A percentile compares a stretch with the other conserved stretches of the same genome.
phyloP scores from a whole-genome alignment of 2,113 vertebrate genomes.

The Perccottus glenii region DNA sequence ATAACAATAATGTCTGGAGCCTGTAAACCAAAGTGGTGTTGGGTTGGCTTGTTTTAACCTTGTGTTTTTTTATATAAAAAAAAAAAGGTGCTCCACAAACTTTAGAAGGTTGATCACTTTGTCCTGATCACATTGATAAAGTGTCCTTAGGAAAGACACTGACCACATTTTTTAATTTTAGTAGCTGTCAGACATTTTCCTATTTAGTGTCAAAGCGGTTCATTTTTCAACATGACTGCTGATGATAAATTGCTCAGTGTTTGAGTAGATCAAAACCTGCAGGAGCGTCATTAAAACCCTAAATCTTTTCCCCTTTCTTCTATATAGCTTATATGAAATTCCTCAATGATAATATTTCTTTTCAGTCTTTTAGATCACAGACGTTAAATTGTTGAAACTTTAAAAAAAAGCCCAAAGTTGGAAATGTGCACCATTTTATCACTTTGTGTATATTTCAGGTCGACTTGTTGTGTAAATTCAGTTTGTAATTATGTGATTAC shows the following conservation, averaged over 20 bases:
- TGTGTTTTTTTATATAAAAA: neutral
- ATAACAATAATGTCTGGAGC: neutral
- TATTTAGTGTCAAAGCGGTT: conserved; percentile 6
- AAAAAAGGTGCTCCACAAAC: neutral
- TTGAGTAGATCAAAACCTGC: conserved; percentile 9
- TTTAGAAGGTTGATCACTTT: conserved; percentile 23
- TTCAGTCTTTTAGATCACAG: neutral
- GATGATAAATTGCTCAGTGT: neutral
- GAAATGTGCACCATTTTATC: too few species aligned
- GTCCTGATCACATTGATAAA: neutral
- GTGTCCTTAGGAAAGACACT: neutral
- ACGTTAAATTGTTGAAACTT: neutral
- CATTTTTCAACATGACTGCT: conserved; percentile 3
- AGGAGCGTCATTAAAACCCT: conserved; percentile 1
- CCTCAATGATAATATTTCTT: neutral
- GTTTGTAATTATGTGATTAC: too few species aligned
- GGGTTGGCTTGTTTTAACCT: neutral
- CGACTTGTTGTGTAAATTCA: too few species aligned
- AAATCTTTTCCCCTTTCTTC: neutral
- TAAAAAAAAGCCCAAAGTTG: neutral
- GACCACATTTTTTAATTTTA: conserved; percentile 1
- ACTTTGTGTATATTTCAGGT: too few species aligned
- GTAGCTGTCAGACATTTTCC: conserved; percentile 1
- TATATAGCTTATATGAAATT: neutral
- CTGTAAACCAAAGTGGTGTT: neutral